phyloP scores from a whole-genome alignment of 2,888 invertebrate genomes.

The Pseudolycoriella hygida region DNA sequence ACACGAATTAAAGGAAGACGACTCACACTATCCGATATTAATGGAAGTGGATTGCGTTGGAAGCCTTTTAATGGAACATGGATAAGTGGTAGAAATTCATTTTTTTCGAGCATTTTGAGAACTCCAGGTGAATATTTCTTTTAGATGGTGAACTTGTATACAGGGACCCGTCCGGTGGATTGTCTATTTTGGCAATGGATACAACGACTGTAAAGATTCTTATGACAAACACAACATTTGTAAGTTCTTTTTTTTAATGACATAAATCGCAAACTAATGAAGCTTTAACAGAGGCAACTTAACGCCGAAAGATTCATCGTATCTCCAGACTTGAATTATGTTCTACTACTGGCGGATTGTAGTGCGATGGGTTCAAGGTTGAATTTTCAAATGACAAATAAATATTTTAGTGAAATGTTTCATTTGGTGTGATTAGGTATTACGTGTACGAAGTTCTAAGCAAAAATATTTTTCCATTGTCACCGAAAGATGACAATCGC shows the following conservation, averaged over 20 bases:
- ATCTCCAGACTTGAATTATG: slow-evolving; percentile 59
- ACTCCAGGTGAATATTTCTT: background rate
- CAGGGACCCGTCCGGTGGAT: slow-evolving; percentile 57
- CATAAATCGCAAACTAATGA: background rate
- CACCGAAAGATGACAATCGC: slow-evolving; percentile 47
- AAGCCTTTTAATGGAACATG: slow-evolving; percentile 60
- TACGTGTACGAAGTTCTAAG: slow-evolving; percentile 28
- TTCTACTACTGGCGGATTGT: slow-evolving; percentile 53
- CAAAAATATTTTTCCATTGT: slow-evolving; percentile 49
- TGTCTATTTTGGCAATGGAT: slow-evolving; percentile 60
- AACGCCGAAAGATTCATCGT: slow-evolving; percentile 62
- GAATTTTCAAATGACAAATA: slow-evolving; percentile 1
- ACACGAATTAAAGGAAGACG: slow-evolving; percentile 47
- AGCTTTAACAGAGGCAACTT: slow-evolving; percentile 44
- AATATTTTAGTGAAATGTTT: background rate
- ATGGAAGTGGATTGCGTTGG: slow-evolving; percentile 35
- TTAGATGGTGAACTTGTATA: slow-evolving; percentile 63
- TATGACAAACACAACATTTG: slow-evolving; percentile 68
- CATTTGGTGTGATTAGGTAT: slow-evolving; percentile 16
- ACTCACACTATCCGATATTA: slow-evolving; percentile 52
- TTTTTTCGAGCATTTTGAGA: background rate
- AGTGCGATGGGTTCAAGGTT: slow-evolving; percentile 23
- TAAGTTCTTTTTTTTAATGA: slow-evolving; percentile 34
- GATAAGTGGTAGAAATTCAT: slow-evolving; percentile 38
- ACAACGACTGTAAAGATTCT: slow-evolving; percentile 54